Percentiles rank a stretch among this genome's conserved stretches.
Evolutionary conservation across 2,888 invertebrate genomes (phyloP).

Genomic region (Cerastoderma edule): DNA sequence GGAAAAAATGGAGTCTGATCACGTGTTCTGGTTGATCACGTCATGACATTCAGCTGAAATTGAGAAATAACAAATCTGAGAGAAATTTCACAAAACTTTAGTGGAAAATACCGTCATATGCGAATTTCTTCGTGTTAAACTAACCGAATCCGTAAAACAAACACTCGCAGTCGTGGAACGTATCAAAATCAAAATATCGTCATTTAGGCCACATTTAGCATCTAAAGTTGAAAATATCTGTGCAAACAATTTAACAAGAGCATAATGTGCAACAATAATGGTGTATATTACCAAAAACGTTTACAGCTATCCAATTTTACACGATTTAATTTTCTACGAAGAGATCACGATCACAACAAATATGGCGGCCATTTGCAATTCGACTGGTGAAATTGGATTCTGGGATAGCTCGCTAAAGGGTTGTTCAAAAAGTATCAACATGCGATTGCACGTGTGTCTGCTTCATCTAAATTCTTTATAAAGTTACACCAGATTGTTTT

Average conservation of each 20-base stretch:
- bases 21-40: constrained; percentile 64
- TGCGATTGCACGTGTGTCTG: too few species aligned
- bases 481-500: too few species aligned
- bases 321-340: neutral
- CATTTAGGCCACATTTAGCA: too few species aligned
- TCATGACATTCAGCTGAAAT: too few species aligned
- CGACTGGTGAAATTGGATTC: constrained; percentile 55
- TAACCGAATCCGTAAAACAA: too few species aligned
- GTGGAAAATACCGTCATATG: too few species aligned
- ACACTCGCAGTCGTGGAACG: too few species aligned
- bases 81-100: too few species aligned
- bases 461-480: too few species aligned
- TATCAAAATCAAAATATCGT: too few species aligned
- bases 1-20: constrained; percentile 73
- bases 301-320: neutral
- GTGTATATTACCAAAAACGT: neutral
- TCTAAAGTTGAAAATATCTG: neutral
- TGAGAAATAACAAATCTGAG: too few species aligned
- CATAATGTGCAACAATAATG: neutral
- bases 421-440: constrained; percentile 14
- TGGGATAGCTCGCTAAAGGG: constrained; percentile 58
- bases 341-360: constrained; percentile 56
- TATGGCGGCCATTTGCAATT: constrained; percentile 69
- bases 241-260: neutral
- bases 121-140: too few species aligned